Conservation (phyloP, 2,888 invertebrate genomes). For the Tupiocoris notatus region DNA sequence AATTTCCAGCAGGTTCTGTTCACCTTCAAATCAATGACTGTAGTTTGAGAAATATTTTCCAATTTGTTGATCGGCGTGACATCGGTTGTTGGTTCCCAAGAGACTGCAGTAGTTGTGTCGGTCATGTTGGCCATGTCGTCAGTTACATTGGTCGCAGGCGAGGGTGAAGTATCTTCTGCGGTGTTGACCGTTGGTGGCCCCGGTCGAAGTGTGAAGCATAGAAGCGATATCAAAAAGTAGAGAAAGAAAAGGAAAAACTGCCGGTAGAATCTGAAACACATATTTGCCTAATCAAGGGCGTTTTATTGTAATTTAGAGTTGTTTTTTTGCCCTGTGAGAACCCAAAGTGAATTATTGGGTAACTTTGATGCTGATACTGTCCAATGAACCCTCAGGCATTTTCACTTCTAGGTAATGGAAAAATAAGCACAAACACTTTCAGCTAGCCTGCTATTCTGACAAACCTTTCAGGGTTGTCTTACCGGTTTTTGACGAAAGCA, state of each 20-base stretch:
- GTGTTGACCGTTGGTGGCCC: constrained; percentile 60
- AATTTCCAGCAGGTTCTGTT: too few relatives aligned
- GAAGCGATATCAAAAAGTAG: constrained; percentile 84
- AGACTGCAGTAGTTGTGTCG: neutral
- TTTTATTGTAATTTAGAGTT: too few relatives aligned
- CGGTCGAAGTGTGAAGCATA: constrained; percentile 86
- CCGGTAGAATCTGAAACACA: constrained; percentile 77
- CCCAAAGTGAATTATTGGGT: too few relatives aligned
- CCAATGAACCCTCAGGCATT: too few relatives aligned
- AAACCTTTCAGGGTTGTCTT: too few relatives aligned
- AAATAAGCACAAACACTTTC: too few relatives aligned
- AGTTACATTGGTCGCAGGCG: constrained; percentile 10
- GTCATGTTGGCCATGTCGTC: constrained; percentile 12
- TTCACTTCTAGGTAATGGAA: too few relatives aligned
- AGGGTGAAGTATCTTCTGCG: constrained; percentile 11
- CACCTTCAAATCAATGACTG: constrained; percentile 32
- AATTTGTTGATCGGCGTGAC: constrained; percentile 3
- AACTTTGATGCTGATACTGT: too few relatives aligned
- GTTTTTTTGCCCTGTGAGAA: too few relatives aligned
- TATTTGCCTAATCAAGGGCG: too few relatives aligned
- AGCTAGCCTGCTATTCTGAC: too few relatives aligned
- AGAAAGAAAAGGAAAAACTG: constrained; percentile 87
- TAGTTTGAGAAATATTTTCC: constrained; percentile 16
- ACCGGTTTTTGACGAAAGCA: constrained; percentile 83
- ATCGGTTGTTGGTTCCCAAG: constrained; percentile 23